Conservation (phyloP, 2,113 vertebrate genomes). For the Thomomys bottae region DNA sequence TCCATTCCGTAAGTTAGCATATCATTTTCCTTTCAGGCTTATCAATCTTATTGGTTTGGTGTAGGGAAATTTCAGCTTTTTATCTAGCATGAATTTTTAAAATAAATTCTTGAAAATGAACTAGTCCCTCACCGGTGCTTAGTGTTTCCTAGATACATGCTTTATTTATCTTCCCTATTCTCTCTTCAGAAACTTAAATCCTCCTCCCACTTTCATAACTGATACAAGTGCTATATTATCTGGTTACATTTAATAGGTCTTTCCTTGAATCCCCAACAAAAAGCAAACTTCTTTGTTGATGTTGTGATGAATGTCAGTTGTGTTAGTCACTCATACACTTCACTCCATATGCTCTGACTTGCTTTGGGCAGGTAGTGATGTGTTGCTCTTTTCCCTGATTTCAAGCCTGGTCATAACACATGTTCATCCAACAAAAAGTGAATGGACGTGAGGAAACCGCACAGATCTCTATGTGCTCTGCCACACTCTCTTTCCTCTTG, state of each 20-base stretch:
- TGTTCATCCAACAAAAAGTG: background rate
- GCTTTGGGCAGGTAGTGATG: background rate
- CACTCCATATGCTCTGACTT: background rate
- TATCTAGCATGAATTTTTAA: background rate
- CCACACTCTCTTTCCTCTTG: background rate
- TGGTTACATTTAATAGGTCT: background rate
- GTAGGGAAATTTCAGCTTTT: constrained; percentile 32
- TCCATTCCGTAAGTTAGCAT: constrained; percentile 45
- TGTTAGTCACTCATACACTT: background rate
- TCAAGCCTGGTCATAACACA: background rate
- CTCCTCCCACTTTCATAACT: background rate
- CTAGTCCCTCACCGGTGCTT: background rate
- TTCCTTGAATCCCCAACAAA: background rate
- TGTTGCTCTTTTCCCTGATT: background rate
- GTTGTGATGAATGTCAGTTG: too few relatives aligned
- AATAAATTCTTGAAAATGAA: background rate
- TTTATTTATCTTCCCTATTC: background rate
- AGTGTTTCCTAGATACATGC: background rate
- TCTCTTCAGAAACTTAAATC: background rate
- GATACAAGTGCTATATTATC: background rate
- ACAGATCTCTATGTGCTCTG: background rate
- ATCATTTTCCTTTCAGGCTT: constrained; percentile 47
- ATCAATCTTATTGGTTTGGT: constrained; percentile 15
- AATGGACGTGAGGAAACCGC: background rate
- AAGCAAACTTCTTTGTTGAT: background rate